Evolutionary conservation across 2,888 invertebrate genomes (phyloP), one percentile per base, ranked within the genome.

Genomic region (Proisotoma minuta): DNA sequence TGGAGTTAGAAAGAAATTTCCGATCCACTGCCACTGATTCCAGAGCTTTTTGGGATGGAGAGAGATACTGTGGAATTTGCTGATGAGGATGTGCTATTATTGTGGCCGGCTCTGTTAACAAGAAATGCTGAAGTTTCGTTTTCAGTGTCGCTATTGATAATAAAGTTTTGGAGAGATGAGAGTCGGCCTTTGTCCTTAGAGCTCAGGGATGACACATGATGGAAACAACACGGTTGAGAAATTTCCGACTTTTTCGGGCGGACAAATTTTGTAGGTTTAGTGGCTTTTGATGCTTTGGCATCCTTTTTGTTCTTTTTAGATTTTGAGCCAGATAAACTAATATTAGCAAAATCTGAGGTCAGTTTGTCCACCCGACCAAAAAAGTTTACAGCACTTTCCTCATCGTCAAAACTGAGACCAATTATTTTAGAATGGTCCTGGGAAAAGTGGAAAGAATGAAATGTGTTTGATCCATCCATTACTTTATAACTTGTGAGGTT

Each of bases 151-250:
- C 51, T 61, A 27, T 48, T 57, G 43, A 60, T 18, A 15, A 73
- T 66, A 57, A 71, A 73, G 27, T 68, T 66, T 57, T 74, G 74
- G 1, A 74, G 62, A 26, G 71, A 70, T 3, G 71, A 63, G 53
- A 70, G 69, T 22, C 71, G 57, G 53, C 63, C 69, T 47, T 64
- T 70, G 62, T 74, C 74, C 8, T 60, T 70, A 1, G 68, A 63
- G 20, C 66, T 72, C 23, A 73, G 53, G 0, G 72, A 71, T 56
- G 88, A 89, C 68, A 91, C 85, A 77, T 91, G 90, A 74, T 88
- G 87, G 78, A 91, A 91, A 76, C 88, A 88, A 76, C 89, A 90
- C 1, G 91, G 91, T 76, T 86, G 85, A 51, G 89, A 89, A 72
- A 91, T 91, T 77, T 89, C 88, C 63, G 84, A 84, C 77, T 91